phyloP scores from a whole-genome alignment of 2,113 vertebrate genomes.

The Serinus canaria region DNA sequence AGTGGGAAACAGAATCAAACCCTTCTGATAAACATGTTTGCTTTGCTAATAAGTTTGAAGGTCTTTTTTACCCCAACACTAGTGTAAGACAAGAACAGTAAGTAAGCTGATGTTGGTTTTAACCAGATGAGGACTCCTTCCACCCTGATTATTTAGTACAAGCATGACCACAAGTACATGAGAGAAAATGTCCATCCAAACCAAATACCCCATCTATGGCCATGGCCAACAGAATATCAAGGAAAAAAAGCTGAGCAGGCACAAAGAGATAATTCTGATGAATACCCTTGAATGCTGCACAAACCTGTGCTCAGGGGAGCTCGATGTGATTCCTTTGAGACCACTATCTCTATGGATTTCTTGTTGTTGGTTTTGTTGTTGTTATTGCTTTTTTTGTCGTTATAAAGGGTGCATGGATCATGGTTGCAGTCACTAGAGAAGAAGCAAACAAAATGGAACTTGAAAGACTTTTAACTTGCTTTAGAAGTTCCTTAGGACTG shows the following conservation, averaged over 20 bases:
- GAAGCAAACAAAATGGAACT: neutral
- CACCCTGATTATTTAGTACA: neutral
- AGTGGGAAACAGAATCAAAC: neutral
- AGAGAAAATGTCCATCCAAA: neutral
- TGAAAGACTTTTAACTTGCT: neutral
- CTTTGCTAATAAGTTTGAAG: neutral
- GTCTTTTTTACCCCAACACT: neutral
- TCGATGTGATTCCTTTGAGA: neutral
- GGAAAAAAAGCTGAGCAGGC: neutral
- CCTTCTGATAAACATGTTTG: neutral
- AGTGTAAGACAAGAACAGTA: neutral
- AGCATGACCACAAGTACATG: neutral
- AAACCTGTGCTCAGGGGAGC: neutral
- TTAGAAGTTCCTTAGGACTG: neutral
- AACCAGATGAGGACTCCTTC: neutral
- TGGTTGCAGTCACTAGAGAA: neutral
- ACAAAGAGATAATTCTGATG: neutral
- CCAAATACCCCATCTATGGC: neutral
- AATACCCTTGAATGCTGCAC: neutral
- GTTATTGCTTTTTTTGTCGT: neutral
- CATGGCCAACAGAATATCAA: neutral
- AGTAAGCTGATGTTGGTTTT: neutral
- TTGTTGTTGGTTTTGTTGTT: neutral
- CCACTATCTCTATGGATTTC: neutral
- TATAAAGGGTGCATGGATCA: neutral